Evolutionary conservation across 2,797 vertebrate genomes (phyloP).

Genomic region (Chrosomus eos): DNA sequence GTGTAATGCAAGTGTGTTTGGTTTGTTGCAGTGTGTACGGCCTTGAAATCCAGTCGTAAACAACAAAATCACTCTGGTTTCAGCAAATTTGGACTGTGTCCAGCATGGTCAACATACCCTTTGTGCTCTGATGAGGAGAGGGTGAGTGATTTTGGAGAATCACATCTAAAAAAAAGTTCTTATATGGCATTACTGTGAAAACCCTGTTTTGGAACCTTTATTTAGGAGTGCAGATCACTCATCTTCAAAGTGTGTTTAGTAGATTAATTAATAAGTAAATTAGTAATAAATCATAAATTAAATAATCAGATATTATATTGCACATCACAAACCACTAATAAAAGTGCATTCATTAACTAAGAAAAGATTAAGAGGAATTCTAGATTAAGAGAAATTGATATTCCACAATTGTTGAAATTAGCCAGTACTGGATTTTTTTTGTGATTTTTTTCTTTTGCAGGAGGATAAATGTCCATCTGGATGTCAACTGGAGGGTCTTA

Average conservation of each 20-base stretch:
- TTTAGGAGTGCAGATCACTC: background rate
- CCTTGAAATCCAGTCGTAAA: conserved; percentile 26
- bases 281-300: background rate
- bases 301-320: background rate
- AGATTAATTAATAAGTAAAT: background rate
- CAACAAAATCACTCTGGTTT: background rate
- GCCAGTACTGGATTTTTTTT: background rate
- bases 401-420: background rate
- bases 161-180: background rate
- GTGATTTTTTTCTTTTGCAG: conserved; percentile 49
- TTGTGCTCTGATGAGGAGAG: conserved; percentile 75
- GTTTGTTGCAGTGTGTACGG: conserved; percentile 57
- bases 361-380: background rate
- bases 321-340: background rate
- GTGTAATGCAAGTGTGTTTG: conserved; percentile 34
- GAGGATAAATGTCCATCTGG: conserved; percentile 73
- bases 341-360: background rate
- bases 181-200: background rate
- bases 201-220: background rate
- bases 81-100: conserved; percentile 57
- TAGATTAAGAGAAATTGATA: background rate
- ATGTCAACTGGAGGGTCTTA: conserved; percentile 72
- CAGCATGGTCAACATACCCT: background rate
- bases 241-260: background rate
- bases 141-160: conserved; percentile 66